Base-by-base conservation (phyloP, 2,888 invertebrate genomes). In the Polydrusus cervinus region DNA sequence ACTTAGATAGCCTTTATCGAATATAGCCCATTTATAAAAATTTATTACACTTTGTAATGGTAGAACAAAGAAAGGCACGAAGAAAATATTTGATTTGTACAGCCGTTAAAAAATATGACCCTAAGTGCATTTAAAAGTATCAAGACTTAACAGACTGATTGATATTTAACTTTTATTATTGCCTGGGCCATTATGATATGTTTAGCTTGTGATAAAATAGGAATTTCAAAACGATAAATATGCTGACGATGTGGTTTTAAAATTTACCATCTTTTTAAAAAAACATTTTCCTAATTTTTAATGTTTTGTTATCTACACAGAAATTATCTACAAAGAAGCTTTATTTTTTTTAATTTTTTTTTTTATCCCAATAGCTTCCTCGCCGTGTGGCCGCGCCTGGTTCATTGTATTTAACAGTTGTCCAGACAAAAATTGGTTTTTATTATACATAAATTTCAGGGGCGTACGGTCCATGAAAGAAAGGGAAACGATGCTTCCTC, bases 21-120 rank as follows among this genome's bases (percentile, higher is more conserved):
- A 47, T 3, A 9, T 47, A 47, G 16, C 0, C 16, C 47, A 47
- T 16, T 16, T 47, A 47, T 47, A n/a, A 47, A 47, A 47, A 47
- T 47, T 47, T 51, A 51, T 51, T 51, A 51, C 11, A 10, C 0
- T 13, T n/a, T 25, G 25, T 51, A 10, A 53, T 20, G 7, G 25
- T 30, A 53, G 25, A 53, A 53, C 53, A 53, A 53, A 53, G 53
- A 25, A 53, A 53, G 13, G 3, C 5, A 1, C 5, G 1, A 25
- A 25, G 25, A 25, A 25, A 25, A 25, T 20, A 7, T n/a, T 53
- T 13, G 20, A 16, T 13, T 25, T 16, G 51, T 51, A 20, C 8
- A 8, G 20, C 25, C 53, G 53, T 53, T 13, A 53, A 30, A 53
- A 53, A 53, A 30, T 53, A 53, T 53, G 53, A 53, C 53, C 53